Percentiles rank a stretch among this genome's conserved stretches.
Conservation (phyloP, 2,113 vertebrate species). For the Gnathochromis pfefferi region DNA sequence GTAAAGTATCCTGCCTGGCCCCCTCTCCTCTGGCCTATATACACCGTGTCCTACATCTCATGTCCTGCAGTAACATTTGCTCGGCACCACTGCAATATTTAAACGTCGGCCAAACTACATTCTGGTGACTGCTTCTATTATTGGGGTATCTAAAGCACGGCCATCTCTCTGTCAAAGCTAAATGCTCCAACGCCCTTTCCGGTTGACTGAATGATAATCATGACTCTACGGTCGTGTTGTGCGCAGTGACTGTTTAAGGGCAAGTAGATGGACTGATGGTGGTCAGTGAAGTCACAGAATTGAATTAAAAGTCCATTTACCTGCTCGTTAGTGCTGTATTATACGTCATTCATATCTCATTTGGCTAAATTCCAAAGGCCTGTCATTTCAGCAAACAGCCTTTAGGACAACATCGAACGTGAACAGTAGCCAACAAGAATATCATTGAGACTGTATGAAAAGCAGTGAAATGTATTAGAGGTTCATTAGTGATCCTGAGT, state of each 20-base stretch:
- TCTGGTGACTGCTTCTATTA: slow-evolving; percentile 13
- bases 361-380: not conserved
- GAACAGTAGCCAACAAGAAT: not conserved
- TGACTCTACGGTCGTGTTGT: not conserved
- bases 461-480: not conserved
- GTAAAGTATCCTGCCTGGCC: slow-evolving; percentile 37
- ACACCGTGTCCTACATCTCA: slow-evolving; percentile 41
- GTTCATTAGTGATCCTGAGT: not conserved
- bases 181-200: not conserved
- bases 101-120: slow-evolving; percentile 17
- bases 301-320: not conserved
- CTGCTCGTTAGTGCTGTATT: not conserved
- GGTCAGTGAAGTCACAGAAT: not conserved
- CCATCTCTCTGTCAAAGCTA: slow-evolving; percentile 5
- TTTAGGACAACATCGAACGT: not conserved
- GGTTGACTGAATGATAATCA: slow-evolving; percentile 3
- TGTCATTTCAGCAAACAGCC: not conserved
- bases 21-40: slow-evolving; percentile 45
- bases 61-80: slow-evolving; percentile 30
- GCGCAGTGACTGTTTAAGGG: not conserved
- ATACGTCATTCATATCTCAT: not conserved
- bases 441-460: not conserved
- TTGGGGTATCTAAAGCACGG: not conserved
- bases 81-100: slow-evolving; percentile 39
- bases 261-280: not conserved